These are phyloP conservation scores for Dendrolimus pini DNA, from an alignment of 2,888 invertebrate species.

Conservation along the genomic window DNA sequence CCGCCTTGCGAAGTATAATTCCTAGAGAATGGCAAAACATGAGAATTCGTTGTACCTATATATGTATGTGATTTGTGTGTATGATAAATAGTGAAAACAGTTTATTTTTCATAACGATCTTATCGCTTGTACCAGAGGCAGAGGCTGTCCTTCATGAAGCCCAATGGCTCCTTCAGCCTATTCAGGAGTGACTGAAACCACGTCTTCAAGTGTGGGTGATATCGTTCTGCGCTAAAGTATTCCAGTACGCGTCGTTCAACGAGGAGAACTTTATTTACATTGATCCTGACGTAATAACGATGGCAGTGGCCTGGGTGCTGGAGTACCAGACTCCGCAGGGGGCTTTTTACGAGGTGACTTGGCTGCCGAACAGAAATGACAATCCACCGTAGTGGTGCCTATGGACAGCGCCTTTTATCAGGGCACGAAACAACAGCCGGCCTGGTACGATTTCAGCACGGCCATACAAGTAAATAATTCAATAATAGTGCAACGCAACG, in stretches of 20 bases:
- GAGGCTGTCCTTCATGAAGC: conserved; percentile 89
- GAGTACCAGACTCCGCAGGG: conserved; percentile 90
- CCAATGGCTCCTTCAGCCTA: conserved; percentile 92
- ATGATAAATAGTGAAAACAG: no score
- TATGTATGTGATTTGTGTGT: no score
- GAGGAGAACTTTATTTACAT: conserved; percentile 98
- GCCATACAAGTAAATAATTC: conserved; percentile 40
- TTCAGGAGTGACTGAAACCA: conserved; percentile 96
- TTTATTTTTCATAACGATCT: no score
- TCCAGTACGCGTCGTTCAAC: conserved; percentile 95
- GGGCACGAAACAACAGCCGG: conserved; percentile 78
- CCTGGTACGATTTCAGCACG: conserved; percentile 22
- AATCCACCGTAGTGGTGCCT: conserved; percentile 81
- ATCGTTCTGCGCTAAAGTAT: conserved; percentile 90
- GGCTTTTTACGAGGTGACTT: conserved; percentile 92
- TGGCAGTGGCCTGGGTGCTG: conserved; percentile 90
- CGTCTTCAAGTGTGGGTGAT: conserved; percentile 94
- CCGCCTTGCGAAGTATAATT: neutral
- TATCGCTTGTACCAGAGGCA: conserved; percentile 85
- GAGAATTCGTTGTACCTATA: no score
- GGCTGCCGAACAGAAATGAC: conserved; percentile 92
- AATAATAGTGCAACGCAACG: conserved; percentile 83
- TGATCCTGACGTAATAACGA: conserved; percentile 90
- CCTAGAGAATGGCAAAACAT: no score
- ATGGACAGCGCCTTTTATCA: conserved; percentile 67